A percentile compares a stretch with the other conserved stretches of the same genome.
Conservation (phyloP, 37 sponge, comb jelly and placozoan species). For the Oopsacas minuta region DNA sequence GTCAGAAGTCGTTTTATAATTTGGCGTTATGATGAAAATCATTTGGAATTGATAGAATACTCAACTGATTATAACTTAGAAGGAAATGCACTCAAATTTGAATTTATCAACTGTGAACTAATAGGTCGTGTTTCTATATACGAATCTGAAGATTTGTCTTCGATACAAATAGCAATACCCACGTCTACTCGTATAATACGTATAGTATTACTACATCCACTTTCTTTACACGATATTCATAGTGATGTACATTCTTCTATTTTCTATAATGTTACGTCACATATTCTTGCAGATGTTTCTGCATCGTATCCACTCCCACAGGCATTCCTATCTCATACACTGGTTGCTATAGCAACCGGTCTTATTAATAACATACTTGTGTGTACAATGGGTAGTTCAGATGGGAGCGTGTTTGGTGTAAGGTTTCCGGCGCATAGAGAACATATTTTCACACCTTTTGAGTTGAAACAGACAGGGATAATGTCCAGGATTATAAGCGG, state of each 20-base stretch:
- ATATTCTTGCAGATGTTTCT: not conserved
- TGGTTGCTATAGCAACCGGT: not conserved
- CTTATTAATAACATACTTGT: not conserved
- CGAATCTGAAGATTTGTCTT: not conserved
- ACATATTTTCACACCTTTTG: not conserved
- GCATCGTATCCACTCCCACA: not conserved
- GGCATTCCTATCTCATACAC: not conserved
- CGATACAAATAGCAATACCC: not conserved
- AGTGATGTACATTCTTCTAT: not conserved
- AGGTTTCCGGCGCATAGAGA: not conserved
- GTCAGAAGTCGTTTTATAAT: constrained; percentile 6
- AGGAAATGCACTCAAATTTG: not conserved
- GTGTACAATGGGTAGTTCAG: not conserved
- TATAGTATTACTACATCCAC: not conserved
- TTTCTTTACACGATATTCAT: not conserved
- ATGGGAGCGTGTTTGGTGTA: not conserved
- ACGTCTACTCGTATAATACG: not conserved
- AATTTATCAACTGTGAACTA: not conserved
- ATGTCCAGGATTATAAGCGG: not conserved
- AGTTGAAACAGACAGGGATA: not conserved
- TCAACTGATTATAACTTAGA: not conserved
- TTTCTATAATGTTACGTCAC: not conserved
- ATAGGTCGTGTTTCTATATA: not conserved
- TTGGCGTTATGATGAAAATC: not conserved
- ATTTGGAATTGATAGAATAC: not conserved